A percentile compares a stretch with the other conserved stretches of the same genome.
phyloP scores from a whole-genome alignment of 53 echinoderm and acorn worm species.

The Paelopatides confundens region DNA sequence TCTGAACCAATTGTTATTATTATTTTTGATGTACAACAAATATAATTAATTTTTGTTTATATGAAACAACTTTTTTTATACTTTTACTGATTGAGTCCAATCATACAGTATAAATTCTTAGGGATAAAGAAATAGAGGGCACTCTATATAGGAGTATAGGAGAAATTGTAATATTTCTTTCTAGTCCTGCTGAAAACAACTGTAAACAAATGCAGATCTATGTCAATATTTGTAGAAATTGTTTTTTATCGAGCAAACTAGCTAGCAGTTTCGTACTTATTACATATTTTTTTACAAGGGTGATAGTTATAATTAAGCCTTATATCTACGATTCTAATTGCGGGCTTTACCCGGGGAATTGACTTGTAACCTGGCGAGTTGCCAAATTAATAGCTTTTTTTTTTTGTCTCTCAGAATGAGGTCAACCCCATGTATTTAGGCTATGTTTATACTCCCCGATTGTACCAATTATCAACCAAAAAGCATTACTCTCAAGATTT shows the following conservation, averaged over 20 bases:
- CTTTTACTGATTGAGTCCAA: too few relatives aligned
- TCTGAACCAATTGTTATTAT: too few relatives aligned
- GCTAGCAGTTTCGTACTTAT: too few relatives aligned
- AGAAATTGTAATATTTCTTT: too few relatives aligned
- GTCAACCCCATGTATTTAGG: conserved; percentile 22
- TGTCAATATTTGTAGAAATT: too few relatives aligned
- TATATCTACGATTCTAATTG: not conserved
- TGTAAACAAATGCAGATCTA: too few relatives aligned
- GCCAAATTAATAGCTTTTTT: conserved; percentile 5
- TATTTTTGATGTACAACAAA: too few relatives aligned
- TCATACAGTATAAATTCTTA: too few relatives aligned
- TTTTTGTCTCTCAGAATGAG: not conserved
- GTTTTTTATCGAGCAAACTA: too few relatives aligned
- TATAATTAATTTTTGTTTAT: not conserved
- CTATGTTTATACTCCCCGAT: not conserved
- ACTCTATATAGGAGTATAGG: too few relatives aligned
- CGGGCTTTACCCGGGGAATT: not conserved
- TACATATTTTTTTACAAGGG: not conserved
- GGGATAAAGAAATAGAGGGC: too few relatives aligned
- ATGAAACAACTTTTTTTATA: not conserved
- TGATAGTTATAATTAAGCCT: not conserved
- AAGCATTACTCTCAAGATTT: not conserved
- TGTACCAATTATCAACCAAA: conserved; percentile 8
- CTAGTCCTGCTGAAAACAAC: too few relatives aligned
- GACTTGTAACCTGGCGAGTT: conserved; percentile 10